Evolutionary conservation across 2,113 vertebrate genomes (phyloP).

Genomic region (Elephas maximus): DNA sequence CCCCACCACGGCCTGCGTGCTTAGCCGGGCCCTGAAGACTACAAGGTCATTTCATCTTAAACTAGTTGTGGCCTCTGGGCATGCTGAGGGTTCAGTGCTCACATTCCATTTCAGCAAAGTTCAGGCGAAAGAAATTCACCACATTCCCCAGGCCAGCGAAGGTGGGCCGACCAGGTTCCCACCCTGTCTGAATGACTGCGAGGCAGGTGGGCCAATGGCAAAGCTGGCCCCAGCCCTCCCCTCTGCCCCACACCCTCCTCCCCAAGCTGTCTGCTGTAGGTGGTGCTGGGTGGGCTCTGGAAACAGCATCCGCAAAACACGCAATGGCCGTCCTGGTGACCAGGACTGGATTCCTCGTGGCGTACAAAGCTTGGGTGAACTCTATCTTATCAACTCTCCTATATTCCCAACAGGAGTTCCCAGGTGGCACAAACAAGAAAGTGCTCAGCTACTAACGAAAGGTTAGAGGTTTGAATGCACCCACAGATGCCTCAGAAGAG

Average conservation of each 20-base stretch:
- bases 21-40: rapidly evolving
- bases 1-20: not conserved
- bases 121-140: not conserved
- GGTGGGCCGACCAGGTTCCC: rapidly evolving
- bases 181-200: rapidly evolving
- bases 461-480: no score
- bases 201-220: rapidly evolving
- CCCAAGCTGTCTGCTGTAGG: not conserved
- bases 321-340: rapidly evolving
- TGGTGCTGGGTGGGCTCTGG: not conserved
- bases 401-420: rapidly evolving
- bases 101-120: rapidly evolving
- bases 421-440: no score
- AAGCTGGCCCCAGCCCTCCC: not conserved
- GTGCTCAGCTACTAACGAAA: no score
- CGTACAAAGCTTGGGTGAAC: no score
- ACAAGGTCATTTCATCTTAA: rapidly evolving
- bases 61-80: rapidly evolving
- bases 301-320: not conserved
- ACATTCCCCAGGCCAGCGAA: not conserved
- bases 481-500: no score
- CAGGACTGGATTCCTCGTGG: not conserved
- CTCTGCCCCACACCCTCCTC: rapidly evolving
- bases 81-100: not conserved
- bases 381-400: not conserved